phyloP scores from a whole-genome alignment of 2,797 vertebrate species.

The Cirrhinus mrigala region DNA sequence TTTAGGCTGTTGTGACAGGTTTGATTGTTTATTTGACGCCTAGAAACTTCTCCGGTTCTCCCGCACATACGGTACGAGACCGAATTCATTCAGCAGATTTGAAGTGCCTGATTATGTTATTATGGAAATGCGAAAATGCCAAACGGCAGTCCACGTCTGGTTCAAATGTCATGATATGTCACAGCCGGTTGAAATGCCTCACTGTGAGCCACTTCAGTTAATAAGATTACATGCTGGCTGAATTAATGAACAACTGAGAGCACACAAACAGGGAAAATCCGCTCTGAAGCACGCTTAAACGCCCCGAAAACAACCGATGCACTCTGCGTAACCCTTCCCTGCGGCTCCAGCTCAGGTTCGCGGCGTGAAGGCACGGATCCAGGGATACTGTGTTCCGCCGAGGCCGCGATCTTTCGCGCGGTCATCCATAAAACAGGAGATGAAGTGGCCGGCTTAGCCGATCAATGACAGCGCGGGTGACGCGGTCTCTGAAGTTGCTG shows the following conservation, averaged over 20 bases:
- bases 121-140: constrained; percentile 36
- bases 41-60: neutral
- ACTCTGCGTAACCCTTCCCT: constrained; percentile 25
- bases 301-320: constrained; percentile 11
- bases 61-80: neutral
- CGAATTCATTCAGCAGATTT: constrained; percentile 25
- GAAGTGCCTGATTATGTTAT: constrained; percentile 34
- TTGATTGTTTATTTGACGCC: constrained; percentile 24
- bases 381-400: constrained; percentile 52
- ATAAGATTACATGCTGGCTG: constrained; percentile 49
- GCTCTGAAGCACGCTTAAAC: constrained; percentile 9
- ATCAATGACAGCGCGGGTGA: constrained; percentile 59
- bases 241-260: constrained; percentile 45
- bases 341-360: neutral
- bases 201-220: constrained; percentile 37
- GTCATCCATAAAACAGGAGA: constrained; percentile 65
- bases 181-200: constrained; percentile 21
- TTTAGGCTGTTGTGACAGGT: constrained; percentile 44
- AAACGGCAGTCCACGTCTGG: constrained; percentile 19
- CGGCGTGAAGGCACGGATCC: constrained; percentile 34
- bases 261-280: constrained; percentile 31
- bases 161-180: constrained; percentile 49
- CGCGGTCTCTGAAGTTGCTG: constrained; percentile 59
- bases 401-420: constrained; percentile 52
- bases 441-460: constrained; percentile 45